Conservation (phyloP, 2,797 vertebrate genomes). For the Molossus molossus region DNA sequence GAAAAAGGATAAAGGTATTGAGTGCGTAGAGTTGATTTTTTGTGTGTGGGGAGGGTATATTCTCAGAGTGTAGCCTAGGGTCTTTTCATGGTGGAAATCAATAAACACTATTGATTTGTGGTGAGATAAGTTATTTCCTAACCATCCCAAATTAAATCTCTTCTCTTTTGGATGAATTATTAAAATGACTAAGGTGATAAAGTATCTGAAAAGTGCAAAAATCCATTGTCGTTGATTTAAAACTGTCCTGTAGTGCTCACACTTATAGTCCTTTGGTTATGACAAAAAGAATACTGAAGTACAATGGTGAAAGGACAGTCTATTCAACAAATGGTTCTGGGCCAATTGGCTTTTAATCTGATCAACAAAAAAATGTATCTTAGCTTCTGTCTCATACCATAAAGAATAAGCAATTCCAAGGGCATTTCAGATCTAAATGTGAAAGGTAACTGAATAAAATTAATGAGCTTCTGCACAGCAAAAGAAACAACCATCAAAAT, state of each 20-base stretch:
- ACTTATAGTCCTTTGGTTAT: neutral
- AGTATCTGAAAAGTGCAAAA: constrained; percentile 58
- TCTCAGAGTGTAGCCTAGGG: neutral
- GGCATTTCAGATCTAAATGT: no score
- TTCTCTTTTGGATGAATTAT: constrained; percentile 35
- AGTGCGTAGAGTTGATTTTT: neutral
- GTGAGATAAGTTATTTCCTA: constrained; percentile 18
- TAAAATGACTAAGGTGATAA: neutral
- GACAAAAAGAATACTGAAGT: neutral
- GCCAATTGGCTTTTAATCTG: no score
- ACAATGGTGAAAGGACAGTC: neutral
- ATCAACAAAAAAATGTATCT: no score
- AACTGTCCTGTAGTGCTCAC: neutral
- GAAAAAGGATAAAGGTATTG: neutral
- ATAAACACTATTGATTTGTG: neutral
- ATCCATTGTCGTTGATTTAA: constrained; percentile 4
- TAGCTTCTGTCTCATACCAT: no score
- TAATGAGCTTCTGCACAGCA: no score
- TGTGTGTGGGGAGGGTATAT: neutral
- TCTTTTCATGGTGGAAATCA: neutral
- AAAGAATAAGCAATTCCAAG: no score
- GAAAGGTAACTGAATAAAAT: no score
- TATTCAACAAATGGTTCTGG: no score
- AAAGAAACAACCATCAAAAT: no score
- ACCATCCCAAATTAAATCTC: constrained; percentile 10